Evolutionary conservation across 2,113 vertebrate genomes (phyloP).

Genomic region (Triplophysa siluroides): DNA sequence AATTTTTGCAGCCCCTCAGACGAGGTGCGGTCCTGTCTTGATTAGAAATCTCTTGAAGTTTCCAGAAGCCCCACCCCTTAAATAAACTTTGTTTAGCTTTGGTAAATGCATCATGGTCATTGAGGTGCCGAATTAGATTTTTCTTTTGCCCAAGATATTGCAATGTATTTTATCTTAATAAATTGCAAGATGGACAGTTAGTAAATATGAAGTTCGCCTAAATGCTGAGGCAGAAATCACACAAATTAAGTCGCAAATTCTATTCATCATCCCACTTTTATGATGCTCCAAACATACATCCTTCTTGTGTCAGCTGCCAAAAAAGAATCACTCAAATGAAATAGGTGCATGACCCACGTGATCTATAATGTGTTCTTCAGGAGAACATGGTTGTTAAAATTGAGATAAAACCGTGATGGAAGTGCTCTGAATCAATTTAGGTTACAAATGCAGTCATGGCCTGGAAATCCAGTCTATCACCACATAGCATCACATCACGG

Average conservation of each 20-base stretch:
- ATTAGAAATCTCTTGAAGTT: slow-evolving; percentile 82
- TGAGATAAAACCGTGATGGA: slow-evolving; percentile 70
- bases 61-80: slow-evolving; percentile 78
- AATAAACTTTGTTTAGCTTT: slow-evolving; percentile 69
- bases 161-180: too few species aligned
- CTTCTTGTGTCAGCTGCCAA: too few species aligned
- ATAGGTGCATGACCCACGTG: background rate
- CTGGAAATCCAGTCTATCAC: slow-evolving; percentile 21
- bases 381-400: slow-evolving; percentile 53
- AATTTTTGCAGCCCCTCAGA: slow-evolving; percentile 75
- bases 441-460: background rate
- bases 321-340: background rate
- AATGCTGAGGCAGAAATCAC: too few species aligned
- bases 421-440: slow-evolving; percentile 33
- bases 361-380: background rate
- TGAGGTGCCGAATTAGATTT: background rate
- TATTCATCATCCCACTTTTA: too few species aligned
- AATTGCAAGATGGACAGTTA: too few species aligned
- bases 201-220: too few species aligned
- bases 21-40: slow-evolving; percentile 81
- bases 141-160: background rate
- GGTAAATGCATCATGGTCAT: background rate
- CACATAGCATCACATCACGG: background rate
- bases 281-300: too few species aligned
- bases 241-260: too few species aligned